Evolutionary conservation across 2,888 invertebrate species (phyloP).

Genomic region (Nomada ferruginata): DNA sequence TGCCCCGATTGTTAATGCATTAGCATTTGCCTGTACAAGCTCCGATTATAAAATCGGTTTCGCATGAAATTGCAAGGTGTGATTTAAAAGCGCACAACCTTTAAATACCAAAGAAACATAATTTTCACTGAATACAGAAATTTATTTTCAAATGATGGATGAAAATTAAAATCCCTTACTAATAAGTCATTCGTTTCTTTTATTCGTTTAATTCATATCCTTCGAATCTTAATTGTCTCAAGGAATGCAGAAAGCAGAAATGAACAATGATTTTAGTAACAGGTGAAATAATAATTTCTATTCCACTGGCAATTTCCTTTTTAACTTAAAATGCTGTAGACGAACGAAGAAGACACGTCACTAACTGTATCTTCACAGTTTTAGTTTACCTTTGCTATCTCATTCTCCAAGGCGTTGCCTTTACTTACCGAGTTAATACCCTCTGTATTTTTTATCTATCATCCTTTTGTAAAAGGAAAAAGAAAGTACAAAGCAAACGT

Average conservation of each 20-base stretch:
- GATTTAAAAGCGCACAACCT: neutral
- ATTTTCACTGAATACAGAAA: neutral
- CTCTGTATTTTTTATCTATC: conserved; percentile 56
- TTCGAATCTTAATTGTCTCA: neutral
- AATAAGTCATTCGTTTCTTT: neutral
- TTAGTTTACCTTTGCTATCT: conserved; percentile 65
- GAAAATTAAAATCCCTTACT: neutral
- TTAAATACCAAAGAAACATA: neutral
- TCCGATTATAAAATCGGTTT: neutral
- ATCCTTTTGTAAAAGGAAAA: conserved; percentile 50
- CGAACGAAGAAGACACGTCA: conserved; percentile 45
- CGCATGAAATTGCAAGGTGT: neutral
- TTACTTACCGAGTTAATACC: conserved; percentile 63
- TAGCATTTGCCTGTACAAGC: neutral
- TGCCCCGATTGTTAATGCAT: neutral
- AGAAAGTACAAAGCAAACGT: conserved; percentile 9
- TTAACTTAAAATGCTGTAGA: conserved; percentile 22
- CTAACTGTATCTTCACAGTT: conserved; percentile 30
- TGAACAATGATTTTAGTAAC: neutral
- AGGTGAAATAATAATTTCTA: conserved; percentile 1
- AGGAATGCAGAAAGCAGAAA: neutral
- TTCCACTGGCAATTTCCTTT: conserved; percentile 21
- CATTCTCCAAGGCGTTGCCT: conserved; percentile 62
- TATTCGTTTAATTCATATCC: neutral
- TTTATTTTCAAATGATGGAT: neutral